Evolutionary conservation across 2,113 vertebrate species (phyloP).

Genomic region (Actinemys pallida): DNA sequence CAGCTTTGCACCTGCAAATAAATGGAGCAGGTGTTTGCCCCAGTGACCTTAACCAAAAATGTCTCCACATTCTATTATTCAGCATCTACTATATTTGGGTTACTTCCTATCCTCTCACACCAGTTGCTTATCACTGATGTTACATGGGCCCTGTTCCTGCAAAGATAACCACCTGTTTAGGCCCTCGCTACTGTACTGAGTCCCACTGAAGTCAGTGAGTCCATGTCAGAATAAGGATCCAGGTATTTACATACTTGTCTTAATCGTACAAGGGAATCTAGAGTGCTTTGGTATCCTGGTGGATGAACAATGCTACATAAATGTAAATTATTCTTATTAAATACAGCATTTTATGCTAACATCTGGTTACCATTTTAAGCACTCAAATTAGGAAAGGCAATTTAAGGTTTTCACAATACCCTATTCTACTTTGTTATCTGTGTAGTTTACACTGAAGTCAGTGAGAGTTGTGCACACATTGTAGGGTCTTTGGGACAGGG

Average conservation of each 20-base stretch:
- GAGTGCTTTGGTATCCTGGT: not conserved
- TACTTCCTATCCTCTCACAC: not conserved
- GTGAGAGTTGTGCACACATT: not conserved
- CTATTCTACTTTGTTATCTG: not conserved
- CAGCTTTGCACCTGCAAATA: not conserved
- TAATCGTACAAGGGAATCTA: too few relatives aligned
- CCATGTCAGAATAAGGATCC: not conserved
- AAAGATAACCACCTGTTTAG: not conserved
- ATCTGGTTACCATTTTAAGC: not conserved
- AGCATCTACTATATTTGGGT: not conserved
- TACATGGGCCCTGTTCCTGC: not conserved
- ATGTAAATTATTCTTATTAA: not conserved
- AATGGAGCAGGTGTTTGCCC: not conserved
- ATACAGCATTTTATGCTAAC: not conserved
- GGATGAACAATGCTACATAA: fast-evolving
- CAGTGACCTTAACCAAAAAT: not conserved
- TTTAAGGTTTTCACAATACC: not conserved
- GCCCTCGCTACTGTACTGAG: not conserved
- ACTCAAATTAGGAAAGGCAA: not conserved
- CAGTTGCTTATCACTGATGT: fast-evolving
- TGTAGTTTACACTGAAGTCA: not conserved
- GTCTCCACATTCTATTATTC: not conserved
- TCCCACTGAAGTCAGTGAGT: not conserved
- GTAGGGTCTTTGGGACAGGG: not conserved
- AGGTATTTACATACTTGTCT: not conserved